phyloP scores from a whole-genome alignment of 2,888 invertebrate species.

The Drosophila robusta region DNA sequence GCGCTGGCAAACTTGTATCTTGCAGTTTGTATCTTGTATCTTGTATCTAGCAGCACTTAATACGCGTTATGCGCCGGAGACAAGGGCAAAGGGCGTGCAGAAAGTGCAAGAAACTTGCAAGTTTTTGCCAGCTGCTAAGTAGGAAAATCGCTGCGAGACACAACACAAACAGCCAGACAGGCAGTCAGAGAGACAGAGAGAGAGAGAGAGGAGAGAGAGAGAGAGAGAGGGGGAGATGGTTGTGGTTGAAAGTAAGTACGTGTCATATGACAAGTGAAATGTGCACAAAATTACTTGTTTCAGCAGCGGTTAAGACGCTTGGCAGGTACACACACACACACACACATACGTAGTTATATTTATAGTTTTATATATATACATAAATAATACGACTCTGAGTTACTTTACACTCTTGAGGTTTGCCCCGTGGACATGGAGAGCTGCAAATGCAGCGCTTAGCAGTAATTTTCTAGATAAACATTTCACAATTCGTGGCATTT shows the following conservation, averaged over 20 bases:
- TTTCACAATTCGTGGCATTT: constrained; percentile 46
- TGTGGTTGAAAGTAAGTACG: constrained; percentile 54
- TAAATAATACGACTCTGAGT: constrained; percentile 23
- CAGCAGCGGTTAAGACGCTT: constrained; percentile 69
- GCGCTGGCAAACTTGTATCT: constrained; percentile 45
- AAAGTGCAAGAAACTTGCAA: constrained; percentile 66
- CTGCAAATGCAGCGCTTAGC: constrained; percentile 29
- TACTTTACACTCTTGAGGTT: constrained; percentile 55
- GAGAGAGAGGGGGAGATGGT: not conserved
- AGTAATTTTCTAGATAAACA: constrained; percentile 65
- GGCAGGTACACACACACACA: constrained; percentile 8
- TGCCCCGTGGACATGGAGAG: constrained; percentile 55
- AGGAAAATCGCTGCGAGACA: constrained; percentile 75
- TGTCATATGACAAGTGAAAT: constrained; percentile 80
- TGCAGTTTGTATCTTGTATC: constrained; percentile 47
- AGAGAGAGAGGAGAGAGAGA: not conserved
- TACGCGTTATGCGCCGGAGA: constrained; percentile 55
- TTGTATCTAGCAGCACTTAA: constrained; percentile 61
- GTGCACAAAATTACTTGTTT: constrained; percentile 80
- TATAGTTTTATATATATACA: not conserved
- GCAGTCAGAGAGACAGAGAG: too few relatives aligned
- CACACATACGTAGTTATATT: constrained; percentile 1
- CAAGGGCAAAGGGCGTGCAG: constrained; percentile 20
- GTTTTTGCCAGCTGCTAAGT: constrained; percentile 68
- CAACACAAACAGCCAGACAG: constrained; percentile 19